Conservation (phyloP, 1,140 invertebrate genomes). For the Fopius arisanus region DNA sequence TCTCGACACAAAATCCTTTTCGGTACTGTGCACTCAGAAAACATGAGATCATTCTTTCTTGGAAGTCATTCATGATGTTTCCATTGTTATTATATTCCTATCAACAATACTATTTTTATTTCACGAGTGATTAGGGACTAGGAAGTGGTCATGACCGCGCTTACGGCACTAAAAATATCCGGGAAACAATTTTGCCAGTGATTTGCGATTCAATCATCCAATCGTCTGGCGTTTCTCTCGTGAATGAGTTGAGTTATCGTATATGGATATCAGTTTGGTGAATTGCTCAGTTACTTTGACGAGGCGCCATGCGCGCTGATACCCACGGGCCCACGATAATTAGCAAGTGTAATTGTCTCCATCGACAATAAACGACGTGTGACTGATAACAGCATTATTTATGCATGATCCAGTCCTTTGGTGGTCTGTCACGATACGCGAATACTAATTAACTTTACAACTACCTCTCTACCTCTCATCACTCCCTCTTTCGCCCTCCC, state of each 20-base stretch:
- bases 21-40: constrained; percentile 25
- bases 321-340: neutral
- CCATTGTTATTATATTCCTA: neutral
- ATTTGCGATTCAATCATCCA: neutral
- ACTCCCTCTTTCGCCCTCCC: neutral
- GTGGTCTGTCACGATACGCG: neutral
- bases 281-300: neutral
- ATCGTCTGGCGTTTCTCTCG: constrained; percentile 5
- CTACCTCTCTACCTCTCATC: neutral
- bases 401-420: neutral
- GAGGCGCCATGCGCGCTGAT: neutral
- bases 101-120: neutral
- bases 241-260: constrained; percentile 19
- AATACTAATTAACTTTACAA: neutral
- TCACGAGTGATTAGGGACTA: neutral
- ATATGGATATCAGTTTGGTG: neutral
- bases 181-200: neutral
- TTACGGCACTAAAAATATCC: constrained; percentile 2
- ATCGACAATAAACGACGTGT: neutral
- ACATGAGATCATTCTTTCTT: constrained; percentile 29
- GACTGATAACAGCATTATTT: neutral
- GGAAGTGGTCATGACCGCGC: neutral
- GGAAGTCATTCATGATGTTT: constrained; percentile 21
- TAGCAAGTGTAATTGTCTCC: constrained; percentile 8
- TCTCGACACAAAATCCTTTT: neutral